phyloP scores from a whole-genome alignment of 2,797 vertebrate genomes.

The Limnodromus scolopaceus region DNA sequence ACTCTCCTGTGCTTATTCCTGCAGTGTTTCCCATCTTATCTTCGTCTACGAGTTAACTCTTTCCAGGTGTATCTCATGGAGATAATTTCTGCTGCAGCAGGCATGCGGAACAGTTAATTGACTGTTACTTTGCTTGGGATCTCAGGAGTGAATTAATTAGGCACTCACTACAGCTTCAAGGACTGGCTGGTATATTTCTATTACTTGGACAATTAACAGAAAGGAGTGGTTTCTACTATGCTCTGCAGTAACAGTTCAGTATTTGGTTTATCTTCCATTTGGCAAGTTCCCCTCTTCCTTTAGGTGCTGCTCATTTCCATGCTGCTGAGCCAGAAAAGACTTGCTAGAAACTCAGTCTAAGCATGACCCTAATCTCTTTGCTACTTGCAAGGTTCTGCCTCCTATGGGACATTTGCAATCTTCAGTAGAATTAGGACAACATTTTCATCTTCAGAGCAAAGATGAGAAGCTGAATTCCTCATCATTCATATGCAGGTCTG shows the following conservation, averaged over 20 bases:
- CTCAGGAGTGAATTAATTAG: background rate
- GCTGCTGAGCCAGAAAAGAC: background rate
- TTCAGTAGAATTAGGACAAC: background rate
- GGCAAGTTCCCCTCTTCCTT: background rate
- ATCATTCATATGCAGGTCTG: fast-evolving
- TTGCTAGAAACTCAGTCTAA: background rate
- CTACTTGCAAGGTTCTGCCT: background rate
- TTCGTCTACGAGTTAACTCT: background rate
- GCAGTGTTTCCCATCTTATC: background rate
- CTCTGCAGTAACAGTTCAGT: background rate
- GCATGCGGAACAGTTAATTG: background rate
- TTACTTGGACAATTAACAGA: background rate
- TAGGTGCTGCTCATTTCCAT: background rate
- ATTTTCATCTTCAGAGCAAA: background rate
- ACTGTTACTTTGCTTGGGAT: background rate
- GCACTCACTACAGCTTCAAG: background rate
- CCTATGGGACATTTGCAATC: background rate
- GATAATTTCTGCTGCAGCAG: background rate
- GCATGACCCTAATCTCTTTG: background rate
- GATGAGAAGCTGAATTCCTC: background rate
- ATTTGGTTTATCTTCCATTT: background rate
- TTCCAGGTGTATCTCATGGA: background rate
- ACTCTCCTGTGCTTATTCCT: background rate
- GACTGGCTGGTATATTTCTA: background rate
- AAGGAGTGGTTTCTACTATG: background rate